Percentiles rank a stretch among this genome's conserved stretches.
These are phyloP conservation scores for Syngnathus rostellatus DNA, from an alignment of 2,797 vertebrate genomes.

Conservation along the genomic window DNA sequence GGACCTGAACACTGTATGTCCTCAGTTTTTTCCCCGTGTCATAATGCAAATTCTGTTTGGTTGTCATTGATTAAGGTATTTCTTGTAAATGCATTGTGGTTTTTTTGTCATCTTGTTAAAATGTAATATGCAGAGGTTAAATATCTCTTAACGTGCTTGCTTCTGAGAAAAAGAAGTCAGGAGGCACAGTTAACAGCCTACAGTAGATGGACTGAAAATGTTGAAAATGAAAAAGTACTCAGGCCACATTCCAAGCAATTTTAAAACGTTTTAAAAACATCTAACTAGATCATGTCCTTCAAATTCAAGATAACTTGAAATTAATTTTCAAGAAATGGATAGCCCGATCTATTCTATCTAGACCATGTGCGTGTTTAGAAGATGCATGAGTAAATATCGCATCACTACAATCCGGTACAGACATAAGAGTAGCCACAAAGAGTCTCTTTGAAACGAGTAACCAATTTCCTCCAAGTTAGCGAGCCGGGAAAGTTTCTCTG, in stretches of 20 bases:
- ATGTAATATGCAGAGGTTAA: constrained; percentile 2
- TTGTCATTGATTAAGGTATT: constrained; percentile 5
- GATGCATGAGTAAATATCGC: neutral
- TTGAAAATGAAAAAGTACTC: neutral
- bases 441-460: constrained; percentile 20
- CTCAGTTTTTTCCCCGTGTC: constrained; percentile 8
- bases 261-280: neutral
- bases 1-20: constrained; percentile 85
- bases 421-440: neutral
- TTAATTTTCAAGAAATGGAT: neutral
- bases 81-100: neutral
- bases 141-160: neutral
- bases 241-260: neutral
- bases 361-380: neutral
- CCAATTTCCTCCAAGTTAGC: neutral
- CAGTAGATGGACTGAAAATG: neutral
- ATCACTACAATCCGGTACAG: neutral
- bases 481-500: constrained; percentile 7
- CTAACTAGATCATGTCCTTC: neutral
- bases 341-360: neutral
- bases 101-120: constrained; percentile 12
- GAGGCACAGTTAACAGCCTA: neutral
- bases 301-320: neutral
- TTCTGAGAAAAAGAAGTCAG: neutral
- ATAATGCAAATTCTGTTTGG: neutral